phyloP scores from a whole-genome alignment of 1,140 invertebrate genomes.

The Drosophila pseudoananassae region DNA sequence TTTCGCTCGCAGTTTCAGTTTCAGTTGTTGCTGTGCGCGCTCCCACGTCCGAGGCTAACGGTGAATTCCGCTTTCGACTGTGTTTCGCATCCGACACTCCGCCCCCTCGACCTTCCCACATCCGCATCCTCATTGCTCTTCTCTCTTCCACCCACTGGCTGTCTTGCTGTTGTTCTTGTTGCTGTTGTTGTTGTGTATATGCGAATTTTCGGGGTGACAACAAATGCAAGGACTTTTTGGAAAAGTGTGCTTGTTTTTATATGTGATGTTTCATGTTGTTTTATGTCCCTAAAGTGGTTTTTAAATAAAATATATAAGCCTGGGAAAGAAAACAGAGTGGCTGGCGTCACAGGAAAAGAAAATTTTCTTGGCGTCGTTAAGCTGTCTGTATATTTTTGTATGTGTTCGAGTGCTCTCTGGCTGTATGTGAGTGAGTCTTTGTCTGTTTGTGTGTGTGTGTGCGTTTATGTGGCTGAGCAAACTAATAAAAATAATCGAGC shows the following conservation, averaged over 20 bases:
- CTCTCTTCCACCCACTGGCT: too few species aligned
- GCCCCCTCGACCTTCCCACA: conserved; percentile 9
- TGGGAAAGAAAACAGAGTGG: conserved; percentile 25
- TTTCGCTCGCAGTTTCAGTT: conserved; percentile 13
- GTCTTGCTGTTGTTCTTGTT: conserved; percentile 15
- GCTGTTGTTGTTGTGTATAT: conserved; percentile 45
- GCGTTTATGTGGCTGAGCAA: conserved; percentile 11
- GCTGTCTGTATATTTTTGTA: conserved; percentile 18
- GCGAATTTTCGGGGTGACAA: conserved; percentile 37
- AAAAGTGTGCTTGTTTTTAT: not conserved
- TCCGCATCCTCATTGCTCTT: conserved; percentile 3
- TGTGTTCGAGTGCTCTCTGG: conserved; percentile 13
- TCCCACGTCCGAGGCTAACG: conserved; percentile 43
- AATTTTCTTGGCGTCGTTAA: conserved; percentile 50
- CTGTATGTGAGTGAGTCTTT: conserved; percentile 8
- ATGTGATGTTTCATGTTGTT: too few species aligned
- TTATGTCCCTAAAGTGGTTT: not conserved
- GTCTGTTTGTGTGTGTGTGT: conserved; percentile 17
- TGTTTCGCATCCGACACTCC: conserved; percentile 13
- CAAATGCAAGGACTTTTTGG: conserved; percentile 5
- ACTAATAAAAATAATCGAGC: conserved; percentile 30
- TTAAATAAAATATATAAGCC: not conserved
- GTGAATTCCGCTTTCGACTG: conserved; percentile 24
- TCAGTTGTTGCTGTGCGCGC: conserved; percentile 61
- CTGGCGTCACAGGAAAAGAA: conserved; percentile 58